Percentiles rank a stretch among this genome's conserved stretches.
These are phyloP conservation scores for Myotis davidii DNA, from an alignment of 2,113 vertebrate genomes.

Conservation along the genomic window DNA sequence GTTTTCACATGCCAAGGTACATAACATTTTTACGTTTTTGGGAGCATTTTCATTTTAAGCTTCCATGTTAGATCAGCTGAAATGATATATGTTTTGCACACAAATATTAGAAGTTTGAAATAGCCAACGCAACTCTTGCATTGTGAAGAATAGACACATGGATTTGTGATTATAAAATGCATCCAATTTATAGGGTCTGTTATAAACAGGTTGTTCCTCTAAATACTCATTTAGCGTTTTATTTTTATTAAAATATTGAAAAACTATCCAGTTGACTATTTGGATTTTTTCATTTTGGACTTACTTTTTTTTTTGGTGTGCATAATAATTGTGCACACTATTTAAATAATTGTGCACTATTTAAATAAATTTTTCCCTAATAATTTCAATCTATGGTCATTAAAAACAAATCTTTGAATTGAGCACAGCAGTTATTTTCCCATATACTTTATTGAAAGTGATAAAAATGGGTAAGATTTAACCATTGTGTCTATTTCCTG, in stretches of 20 bases:
- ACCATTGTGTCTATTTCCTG: conserved; percentile 73
- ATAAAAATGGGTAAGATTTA: conserved; percentile 84
- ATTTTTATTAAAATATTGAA: conserved; percentile 53
- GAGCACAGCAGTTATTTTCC: conserved; percentile 59
- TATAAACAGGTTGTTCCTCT: not conserved
- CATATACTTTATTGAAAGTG: conserved; percentile 80
- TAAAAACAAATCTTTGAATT: conserved; percentile 64
- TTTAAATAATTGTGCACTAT: conserved; percentile 32
- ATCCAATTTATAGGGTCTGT: not conserved
- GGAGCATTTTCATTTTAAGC: not conserved
- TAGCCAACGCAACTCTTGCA: not conserved
- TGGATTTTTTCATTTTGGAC: conserved; percentile 35
- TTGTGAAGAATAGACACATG: not conserved
- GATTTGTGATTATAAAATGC: not conserved
- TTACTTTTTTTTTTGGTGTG: not conserved
- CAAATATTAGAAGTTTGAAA: not conserved
- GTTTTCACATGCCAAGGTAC: not conserved
- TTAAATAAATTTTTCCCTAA: not conserved
- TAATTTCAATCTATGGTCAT: conserved; percentile 56
- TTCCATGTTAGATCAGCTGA: not conserved
- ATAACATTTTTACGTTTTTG: not conserved
- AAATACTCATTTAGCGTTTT: conserved; percentile 18
- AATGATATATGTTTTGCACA: conserved; percentile 15
- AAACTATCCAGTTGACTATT: conserved; percentile 27
- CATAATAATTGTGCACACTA: not conserved